Percentiles rank a stretch among this genome's conserved stretches.
phyloP scores from a whole-genome alignment of 1,140 invertebrate species.

The Neotoxoptera formosana region DNA sequence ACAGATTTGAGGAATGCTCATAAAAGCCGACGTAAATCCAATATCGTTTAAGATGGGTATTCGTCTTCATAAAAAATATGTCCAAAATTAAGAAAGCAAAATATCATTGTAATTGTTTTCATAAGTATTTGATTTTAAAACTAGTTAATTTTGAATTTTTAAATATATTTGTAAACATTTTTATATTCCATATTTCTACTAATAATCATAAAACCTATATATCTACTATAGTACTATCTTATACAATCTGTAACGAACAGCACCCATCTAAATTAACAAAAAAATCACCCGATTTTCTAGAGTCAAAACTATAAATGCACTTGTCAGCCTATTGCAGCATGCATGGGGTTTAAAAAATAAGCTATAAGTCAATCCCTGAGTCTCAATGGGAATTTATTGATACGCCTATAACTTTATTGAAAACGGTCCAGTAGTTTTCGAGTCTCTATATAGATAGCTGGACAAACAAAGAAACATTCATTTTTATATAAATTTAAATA shows the following conservation, averaged over 20 bases:
- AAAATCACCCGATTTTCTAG: not conserved
- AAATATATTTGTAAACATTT: not conserved
- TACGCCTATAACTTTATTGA: not conserved
- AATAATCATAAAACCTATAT: not conserved
- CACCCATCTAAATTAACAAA: not conserved
- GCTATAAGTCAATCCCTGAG: not conserved
- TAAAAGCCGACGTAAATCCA: not conserved
- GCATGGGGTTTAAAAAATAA: not conserved
- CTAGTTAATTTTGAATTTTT: not conserved
- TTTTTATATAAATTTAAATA: not conserved
- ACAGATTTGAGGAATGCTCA: not conserved
- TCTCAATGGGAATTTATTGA: not conserved
- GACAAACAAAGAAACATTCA: not conserved
- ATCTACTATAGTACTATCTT: too few species aligned
- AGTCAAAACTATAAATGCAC: not conserved
- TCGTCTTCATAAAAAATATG: not conserved
- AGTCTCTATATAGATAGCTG: not conserved
- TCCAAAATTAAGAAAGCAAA: not conserved
- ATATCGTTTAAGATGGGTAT: not conserved
- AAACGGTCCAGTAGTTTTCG: not conserved
- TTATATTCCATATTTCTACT: not conserved
- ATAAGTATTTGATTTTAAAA: not conserved
- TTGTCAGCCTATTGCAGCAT: too few species aligned
- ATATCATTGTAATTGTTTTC: not conserved
- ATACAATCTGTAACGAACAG: not conserved